Conservation (phyloP, 2,888 invertebrate genomes). For the Habroteleia sp. region DNA sequence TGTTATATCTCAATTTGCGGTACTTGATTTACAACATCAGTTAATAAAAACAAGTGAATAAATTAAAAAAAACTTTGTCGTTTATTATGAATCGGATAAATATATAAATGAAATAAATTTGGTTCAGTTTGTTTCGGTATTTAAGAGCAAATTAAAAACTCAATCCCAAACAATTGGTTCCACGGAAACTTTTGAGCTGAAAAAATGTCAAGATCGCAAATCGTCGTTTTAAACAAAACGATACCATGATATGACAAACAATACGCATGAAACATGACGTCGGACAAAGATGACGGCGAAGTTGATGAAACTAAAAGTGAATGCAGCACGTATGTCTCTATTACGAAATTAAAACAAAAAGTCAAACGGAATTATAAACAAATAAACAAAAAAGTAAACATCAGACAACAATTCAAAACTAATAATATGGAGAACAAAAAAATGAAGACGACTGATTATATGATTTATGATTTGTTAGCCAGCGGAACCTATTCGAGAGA, state of each 20-base stretch:
- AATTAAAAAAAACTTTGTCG: background rate
- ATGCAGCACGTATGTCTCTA: constrained; percentile 57
- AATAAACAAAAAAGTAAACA: constrained; percentile 50
- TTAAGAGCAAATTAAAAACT: constrained; percentile 2
- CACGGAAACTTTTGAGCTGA: constrained; percentile 4
- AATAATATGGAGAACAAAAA: constrained; percentile 59
- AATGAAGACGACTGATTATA: constrained; percentile 75
- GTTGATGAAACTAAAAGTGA: constrained; percentile 48
- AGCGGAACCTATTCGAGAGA: constrained; percentile 89
- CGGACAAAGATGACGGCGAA: constrained; percentile 9
- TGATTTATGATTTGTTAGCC: constrained; percentile 84
- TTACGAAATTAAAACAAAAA: constrained; percentile 11
- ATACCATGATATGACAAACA: constrained; percentile 41
- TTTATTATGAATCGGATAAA: background rate
- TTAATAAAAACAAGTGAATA: too few species aligned
- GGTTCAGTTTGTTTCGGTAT: too few species aligned
- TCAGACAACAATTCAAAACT: constrained; percentile 52
- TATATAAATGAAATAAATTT: too few species aligned
- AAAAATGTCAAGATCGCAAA: constrained; percentile 35
- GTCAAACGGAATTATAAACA: constrained; percentile 34
- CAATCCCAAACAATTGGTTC: constrained; percentile 5
- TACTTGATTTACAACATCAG: too few species aligned
- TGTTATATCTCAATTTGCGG: too few species aligned
- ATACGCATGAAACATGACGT: constrained; percentile 33
- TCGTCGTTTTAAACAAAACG: constrained; percentile 56